These are phyloP conservation scores for Pectinophora gossypiella DNA, from an alignment of 1,140 invertebrate genomes.

Conservation along the genomic window DNA sequence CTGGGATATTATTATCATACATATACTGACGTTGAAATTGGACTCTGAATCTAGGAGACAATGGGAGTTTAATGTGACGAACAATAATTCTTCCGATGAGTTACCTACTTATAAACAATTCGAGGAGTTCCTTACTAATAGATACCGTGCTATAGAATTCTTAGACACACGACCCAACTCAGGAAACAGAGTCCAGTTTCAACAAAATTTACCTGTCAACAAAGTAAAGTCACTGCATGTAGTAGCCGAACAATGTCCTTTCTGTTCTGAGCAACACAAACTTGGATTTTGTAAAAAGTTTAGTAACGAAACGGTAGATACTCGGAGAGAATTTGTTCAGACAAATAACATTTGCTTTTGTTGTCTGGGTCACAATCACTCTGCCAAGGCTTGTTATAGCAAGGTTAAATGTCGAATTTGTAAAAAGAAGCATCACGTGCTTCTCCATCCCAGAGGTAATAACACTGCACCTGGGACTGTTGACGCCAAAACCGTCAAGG, in stretches of 20 bases:
- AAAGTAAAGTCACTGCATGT: neutral
- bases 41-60: constrained; percentile 19
- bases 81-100: constrained; percentile 6
- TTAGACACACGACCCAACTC: constrained; percentile 8
- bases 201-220: no score
- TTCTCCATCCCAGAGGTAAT: neutral
- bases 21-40: constrained; percentile 18
- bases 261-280: neutral
- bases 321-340: neutral
- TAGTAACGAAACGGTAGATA: neutral
- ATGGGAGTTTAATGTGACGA: constrained; percentile 11
- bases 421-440: neutral
- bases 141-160: constrained; percentile 19
- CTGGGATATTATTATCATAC: constrained; percentile 22
- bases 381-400: neutral
- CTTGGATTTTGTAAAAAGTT: neutral
- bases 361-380: neutral
- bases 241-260: neutral
- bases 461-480: no score
- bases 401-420: neutral
- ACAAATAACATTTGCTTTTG: neutral
- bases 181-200: no score
- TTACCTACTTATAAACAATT: constrained; percentile 22
- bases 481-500: no score
- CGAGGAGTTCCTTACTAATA: constrained; percentile 15